Evolutionary conservation across 1,140 invertebrate species (phyloP).

Genomic region (Neomicropteryx cornuta): DNA sequence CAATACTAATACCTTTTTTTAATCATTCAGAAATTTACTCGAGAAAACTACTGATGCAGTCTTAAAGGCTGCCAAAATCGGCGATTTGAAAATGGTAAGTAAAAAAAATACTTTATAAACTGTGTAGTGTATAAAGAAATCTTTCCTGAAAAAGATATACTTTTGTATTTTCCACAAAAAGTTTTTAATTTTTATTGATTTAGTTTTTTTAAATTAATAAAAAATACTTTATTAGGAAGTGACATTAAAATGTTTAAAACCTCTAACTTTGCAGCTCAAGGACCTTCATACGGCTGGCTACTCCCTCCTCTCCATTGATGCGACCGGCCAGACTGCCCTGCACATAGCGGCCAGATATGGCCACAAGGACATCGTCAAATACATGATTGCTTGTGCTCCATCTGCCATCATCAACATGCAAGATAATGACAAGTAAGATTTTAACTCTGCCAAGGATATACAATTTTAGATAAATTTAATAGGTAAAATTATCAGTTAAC

Average conservation of each 20-base stretch:
- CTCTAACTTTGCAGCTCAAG: constrained; percentile 57
- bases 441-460: no score
- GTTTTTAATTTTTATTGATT: constrained; percentile 1
- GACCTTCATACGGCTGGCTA: constrained; percentile 73
- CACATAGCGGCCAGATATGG: constrained; percentile 80
- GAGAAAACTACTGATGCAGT: constrained; percentile 71
- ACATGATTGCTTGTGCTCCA: constrained; percentile 76
- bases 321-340: constrained; percentile 77
- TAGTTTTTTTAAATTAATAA: constrained; percentile 3
- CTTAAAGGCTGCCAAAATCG: constrained; percentile 55
- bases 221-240: not conserved
- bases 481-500: no score
- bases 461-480: no score
- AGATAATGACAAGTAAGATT: constrained; percentile 71
- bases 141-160: not conserved
- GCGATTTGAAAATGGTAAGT: constrained; percentile 38
- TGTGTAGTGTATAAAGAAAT: not conserved
- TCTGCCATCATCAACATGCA: constrained; percentile 74
- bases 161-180: not conserved
- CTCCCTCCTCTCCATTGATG: constrained; percentile 76
- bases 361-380: constrained; percentile 82
- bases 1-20: constrained; percentile 7
- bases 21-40: constrained; percentile 47
- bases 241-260: not conserved
- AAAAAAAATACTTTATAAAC: constrained; percentile 7